Evolutionary conservation across 1,140 invertebrate species (phyloP).

Genomic region (Phortica variegata): DNA sequence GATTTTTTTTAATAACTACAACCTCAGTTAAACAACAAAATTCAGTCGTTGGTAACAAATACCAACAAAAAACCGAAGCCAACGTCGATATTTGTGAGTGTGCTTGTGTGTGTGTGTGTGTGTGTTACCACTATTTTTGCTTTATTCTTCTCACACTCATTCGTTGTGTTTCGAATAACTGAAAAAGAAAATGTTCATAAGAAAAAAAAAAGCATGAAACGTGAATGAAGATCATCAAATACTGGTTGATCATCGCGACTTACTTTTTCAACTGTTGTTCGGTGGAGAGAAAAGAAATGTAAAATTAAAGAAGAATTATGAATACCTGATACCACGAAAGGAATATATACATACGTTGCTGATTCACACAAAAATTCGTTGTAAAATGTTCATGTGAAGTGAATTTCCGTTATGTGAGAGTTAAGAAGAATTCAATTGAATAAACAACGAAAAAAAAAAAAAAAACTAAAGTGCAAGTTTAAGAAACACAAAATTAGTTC

Average conservation of each 20-base stretch:
- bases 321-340: too few relatives aligned
- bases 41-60: slow-evolving; percentile 21
- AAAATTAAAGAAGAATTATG: slow-evolving; percentile 11
- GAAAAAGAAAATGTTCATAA: slow-evolving; percentile 8
- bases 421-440: neutral
- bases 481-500: slow-evolving; percentile 4
- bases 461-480: slow-evolving; percentile 5
- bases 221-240: slow-evolving; percentile 15
- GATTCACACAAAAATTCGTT: slow-evolving; percentile 1
- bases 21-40: too few relatives aligned
- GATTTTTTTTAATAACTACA: too few relatives aligned
- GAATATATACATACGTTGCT: too few relatives aligned
- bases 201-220: slow-evolving; percentile 19
- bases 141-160: too few relatives aligned
- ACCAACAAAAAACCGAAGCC: slow-evolving; percentile 16
- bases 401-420: slow-evolving; percentile 17
- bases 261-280: slow-evolving; percentile 7
- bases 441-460: neutral
- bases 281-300: neutral
- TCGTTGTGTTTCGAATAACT: slow-evolving; percentile 22
- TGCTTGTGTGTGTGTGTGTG: slow-evolving; percentile 16
- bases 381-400: slow-evolving; percentile 8
- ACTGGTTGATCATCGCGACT: slow-evolving; percentile 13
- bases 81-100: slow-evolving; percentile 5
- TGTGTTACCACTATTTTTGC: slow-evolving; percentile 38